A percentile compares a stretch with the other conserved stretches of the same genome.
phyloP scores from a whole-genome alignment of 2,888 invertebrate genomes.

The Oxytorus armatus region DNA sequence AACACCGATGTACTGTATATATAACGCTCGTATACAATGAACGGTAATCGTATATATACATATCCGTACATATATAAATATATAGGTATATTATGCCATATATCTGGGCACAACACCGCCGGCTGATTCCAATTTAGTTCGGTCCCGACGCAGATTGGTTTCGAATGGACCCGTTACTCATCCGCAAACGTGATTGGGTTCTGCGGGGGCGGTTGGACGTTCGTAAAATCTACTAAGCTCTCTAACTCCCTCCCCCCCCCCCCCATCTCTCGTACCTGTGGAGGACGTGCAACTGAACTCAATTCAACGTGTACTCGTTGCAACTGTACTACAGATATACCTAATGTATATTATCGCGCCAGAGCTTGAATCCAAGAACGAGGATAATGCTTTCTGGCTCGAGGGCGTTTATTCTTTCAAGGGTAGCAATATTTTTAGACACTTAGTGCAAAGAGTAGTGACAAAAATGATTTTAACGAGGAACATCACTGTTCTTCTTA shows the following conservation, averaged over 20 bases:
- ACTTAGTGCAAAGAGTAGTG: too few relatives aligned
- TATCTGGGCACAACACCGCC: constrained; percentile 52
- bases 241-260: neutral
- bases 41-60: constrained; percentile 54
- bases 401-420: neutral
- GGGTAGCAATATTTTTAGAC: too few relatives aligned
- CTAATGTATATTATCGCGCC: constrained; percentile 9
- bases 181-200: constrained; percentile 74
- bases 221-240: constrained; percentile 71
- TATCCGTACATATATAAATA: neutral
- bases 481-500: too few relatives aligned
- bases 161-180: constrained; percentile 74
- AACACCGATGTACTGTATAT: constrained; percentile 41
- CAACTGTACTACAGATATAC: constrained; percentile 9
- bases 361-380: neutral
- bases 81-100: constrained; percentile 7
- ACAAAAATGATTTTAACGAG: too few relatives aligned
- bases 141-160: constrained; percentile 74
- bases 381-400: neutral
- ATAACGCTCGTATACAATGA: constrained; percentile 62
- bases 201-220: constrained; percentile 71
- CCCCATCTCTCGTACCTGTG: constrained; percentile 14
- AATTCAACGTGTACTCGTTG: constrained; percentile 48
- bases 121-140: constrained; percentile 74
- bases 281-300: constrained; percentile 58